Evolutionary conservation across 1,140 invertebrate species (phyloP).

Genomic region (Vanessa tameamea): DNA sequence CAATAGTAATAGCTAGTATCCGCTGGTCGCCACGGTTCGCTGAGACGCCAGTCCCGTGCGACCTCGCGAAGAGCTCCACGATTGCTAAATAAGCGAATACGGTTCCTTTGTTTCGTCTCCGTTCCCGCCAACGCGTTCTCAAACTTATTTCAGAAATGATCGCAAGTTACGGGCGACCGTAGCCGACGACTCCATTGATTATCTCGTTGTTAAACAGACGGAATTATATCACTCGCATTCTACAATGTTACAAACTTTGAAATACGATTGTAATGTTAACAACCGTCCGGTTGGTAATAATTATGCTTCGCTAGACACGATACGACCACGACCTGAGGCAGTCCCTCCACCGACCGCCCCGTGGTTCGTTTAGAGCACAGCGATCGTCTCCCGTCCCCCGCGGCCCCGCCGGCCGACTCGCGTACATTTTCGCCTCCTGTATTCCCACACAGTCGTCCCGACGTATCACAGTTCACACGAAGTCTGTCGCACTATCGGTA

Average conservation of each 20-base stretch:
- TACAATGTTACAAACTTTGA: background rate
- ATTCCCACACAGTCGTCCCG: background rate
- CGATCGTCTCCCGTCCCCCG: background rate
- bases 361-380: background rate
- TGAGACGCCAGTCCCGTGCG: background rate
- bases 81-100: background rate
- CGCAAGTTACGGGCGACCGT: background rate
- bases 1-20: background rate
- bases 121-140: background rate
- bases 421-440: background rate
- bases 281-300: too few species aligned
- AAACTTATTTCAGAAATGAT: background rate
- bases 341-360: too few species aligned
- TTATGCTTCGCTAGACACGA: too few species aligned
- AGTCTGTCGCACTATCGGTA: too few species aligned
- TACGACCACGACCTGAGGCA: too few species aligned
- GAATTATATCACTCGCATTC: background rate
- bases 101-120: background rate
- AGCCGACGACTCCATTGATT: background rate
- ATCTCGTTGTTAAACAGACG: background rate
- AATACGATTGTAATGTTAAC: background rate
- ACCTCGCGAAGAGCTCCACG: background rate
- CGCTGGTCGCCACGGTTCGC: background rate
- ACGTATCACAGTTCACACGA: background rate
- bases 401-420: background rate